Conservation (phyloP, 2,113 vertebrate genomes). For the Elephas maximus region DNA sequence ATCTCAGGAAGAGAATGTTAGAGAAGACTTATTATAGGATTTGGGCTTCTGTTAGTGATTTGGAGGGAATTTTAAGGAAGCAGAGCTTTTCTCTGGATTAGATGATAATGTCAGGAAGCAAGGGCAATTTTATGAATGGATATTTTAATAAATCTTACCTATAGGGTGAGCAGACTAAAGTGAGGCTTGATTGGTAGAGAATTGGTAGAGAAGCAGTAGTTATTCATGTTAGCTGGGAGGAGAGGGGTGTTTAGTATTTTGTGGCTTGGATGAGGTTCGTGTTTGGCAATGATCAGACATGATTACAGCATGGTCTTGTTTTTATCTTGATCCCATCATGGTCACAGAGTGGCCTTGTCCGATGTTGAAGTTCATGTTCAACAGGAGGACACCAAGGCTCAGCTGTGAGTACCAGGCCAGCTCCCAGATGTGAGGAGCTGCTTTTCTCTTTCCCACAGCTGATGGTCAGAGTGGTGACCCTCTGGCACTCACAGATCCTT, state of each 20-base stretch:
- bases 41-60: neutral
- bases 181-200: neutral
- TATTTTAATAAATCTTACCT: constrained; percentile 32
- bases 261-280: neutral
- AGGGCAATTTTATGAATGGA: neutral
- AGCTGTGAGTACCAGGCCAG: neutral
- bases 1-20: neutral
- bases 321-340: neutral
- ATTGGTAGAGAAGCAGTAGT: neutral
- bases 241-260: neutral
- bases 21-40: neutral
- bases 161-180: neutral
- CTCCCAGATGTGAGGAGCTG: neutral
- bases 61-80: constrained; percentile 10
- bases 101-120: neutral
- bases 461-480: neutral
- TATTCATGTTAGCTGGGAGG: neutral
- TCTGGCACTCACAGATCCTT: neutral
- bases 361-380: neutral
- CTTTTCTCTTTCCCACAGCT: neutral
- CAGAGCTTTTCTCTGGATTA: neutral
- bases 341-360: neutral
- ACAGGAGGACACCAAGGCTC: neutral
- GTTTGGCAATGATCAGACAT: neutral
- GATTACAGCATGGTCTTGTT: neutral